Base-by-base conservation (phyloP, 2,797 vertebrate species). In the Psittacula derbiana region DNA sequence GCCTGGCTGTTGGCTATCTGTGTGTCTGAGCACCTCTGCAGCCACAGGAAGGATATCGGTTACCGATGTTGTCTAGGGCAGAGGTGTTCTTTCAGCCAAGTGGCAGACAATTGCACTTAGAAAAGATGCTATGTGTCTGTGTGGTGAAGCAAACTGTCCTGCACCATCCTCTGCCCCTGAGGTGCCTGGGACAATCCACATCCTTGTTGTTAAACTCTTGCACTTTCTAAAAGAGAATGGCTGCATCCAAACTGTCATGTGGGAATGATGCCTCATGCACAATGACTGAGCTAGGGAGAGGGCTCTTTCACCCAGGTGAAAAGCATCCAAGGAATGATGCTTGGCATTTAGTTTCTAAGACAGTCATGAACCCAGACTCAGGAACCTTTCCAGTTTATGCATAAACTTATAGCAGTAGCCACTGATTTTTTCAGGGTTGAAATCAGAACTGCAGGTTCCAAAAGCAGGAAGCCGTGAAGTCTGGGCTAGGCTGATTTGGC, bases 61-160 rank as follows among this genome's bases (percentile, higher is more conserved):
- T 30, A 31, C 0, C 4, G 73, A 21, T 16, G 0, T 21, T 16
- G 38, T 9, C 61, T 70, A 16, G 30, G 30, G n/a, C 43, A 47
- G 65, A 60, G 36, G 13, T 66, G 28, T 41, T 61, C 25, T 76
- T 43, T 36, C 21, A 62, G 70, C 19, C 50, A 5, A 6, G 2
- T 2, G 28, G 8, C 24, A 41, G 21, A 84, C 31, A 70, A 20
- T 76, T 31, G 3, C 0, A 0, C 8, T 19, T 66, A 53, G 47
- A n/a, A 52, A 61, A 38, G 69, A 28, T 2, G n/a, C 8, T 28
- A 3, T 4, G 72, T 58, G 19, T 8, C 52, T 33, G 5, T 10
- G 0, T 4, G 8, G 40, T 25, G 52, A 75, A 43, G 24, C 30
- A 41, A 25, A 81, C 43, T 28, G 5, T 12, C 40, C 0, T 0